Conservation (phyloP, 2,113 vertebrate species). For the Phocoena phocoena region DNA sequence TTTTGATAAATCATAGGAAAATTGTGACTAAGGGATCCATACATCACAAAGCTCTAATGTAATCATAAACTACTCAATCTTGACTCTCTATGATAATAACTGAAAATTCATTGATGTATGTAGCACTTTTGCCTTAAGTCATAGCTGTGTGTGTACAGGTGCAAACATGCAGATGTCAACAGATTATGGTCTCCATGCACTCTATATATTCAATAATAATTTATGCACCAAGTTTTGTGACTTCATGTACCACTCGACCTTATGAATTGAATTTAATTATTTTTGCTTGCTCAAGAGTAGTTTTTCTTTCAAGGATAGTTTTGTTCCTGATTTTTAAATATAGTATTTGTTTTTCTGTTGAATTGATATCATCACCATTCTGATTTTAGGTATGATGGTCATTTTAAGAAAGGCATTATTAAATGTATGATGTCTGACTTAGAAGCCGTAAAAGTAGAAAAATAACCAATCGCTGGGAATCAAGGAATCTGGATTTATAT, state of each 20-base stretch:
- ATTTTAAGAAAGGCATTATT: neutral
- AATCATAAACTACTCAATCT: slow-evolving; percentile 41
- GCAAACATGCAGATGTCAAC: neutral
- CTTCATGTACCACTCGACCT: neutral
- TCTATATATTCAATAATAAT: neutral
- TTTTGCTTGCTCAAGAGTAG: slow-evolving; percentile 10
- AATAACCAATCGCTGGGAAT: neutral
- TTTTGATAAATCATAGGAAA: slow-evolving; percentile 55
- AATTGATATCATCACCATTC: neutral
- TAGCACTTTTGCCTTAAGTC: neutral
- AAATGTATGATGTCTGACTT: neutral
- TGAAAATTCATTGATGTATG: slow-evolving; percentile 38
- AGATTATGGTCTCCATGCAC: neutral
- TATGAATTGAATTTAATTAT: slow-evolving; percentile 22
- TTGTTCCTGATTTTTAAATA: slow-evolving; percentile 41
- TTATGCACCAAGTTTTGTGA: neutral
- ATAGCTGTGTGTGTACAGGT: neutral
- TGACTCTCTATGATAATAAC: slow-evolving; percentile 39
- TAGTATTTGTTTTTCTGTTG: neutral
- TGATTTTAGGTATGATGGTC: neutral
- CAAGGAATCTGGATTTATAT: neutral
- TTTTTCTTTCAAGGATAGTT: slow-evolving; percentile 15
- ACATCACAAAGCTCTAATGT: slow-evolving; percentile 35
- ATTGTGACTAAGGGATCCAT: neutral
- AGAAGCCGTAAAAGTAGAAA: neutral